Base-by-base conservation (phyloP, 2,797 vertebrate genomes). In the Danio choprae region DNA sequence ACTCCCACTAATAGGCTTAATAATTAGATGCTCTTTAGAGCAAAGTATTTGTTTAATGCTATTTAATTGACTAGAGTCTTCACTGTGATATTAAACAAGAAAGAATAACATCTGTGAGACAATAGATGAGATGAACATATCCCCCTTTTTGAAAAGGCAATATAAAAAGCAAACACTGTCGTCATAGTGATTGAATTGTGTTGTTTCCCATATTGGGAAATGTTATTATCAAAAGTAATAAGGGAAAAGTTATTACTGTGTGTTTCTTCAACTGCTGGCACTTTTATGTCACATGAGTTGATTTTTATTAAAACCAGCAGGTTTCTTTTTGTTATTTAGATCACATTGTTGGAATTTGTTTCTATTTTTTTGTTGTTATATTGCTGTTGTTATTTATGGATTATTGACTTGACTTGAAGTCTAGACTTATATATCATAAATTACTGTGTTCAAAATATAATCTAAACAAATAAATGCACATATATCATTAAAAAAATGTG, bases 151-250 rank as follows among this genome's bases (percentile, higher is more conserved):
- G 40, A 53, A 77, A 55, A 77, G 2, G 22, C 38, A 67, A 55
- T 65, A 73, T 56, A 29, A 36, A 55, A 36, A 56, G 62, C 50
- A 67, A 77, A 65, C 62, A 65, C 53, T 18, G 62, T 53, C 43
- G 59, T 62, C 18, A 40, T 38, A 53, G 51, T 4, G 46, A 36
- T 36, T n/a, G 22, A 13, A 74, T 11, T 20, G 38, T 65, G 13
- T 18, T 62, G 44, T 20, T 41, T 41, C 11, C 22, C n/a, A 56
- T 36, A 13, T 22, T 41, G 9, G 18, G 36, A 4, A 46, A 64
- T 55, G 4, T 20, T 67, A 15, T 59, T 73, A 58, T 59, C 40
- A 58, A 56, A 46, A 58, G 70, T 16, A 72, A 58, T 72, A 58
- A 58, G 7, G 44, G 29, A 58, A 71, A 65, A 18, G 40, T 65